Evolutionary conservation across 2,113 vertebrate species (phyloP).

Genomic region (Smithornis capensis): DNA sequence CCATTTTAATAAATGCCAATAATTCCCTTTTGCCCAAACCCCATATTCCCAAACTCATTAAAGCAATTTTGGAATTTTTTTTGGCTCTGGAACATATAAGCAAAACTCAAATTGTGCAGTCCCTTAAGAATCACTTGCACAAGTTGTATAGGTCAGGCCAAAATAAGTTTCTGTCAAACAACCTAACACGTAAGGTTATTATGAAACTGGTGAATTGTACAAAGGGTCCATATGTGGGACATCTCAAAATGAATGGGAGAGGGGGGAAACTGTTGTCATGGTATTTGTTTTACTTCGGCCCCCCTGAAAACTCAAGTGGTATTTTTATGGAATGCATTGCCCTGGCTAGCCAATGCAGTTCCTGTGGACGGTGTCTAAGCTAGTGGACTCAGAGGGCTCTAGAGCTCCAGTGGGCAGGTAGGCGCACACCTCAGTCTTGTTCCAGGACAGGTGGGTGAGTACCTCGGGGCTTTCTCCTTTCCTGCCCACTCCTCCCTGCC

Average conservation of each 20-base stretch:
- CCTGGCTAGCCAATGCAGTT: background rate
- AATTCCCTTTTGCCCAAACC: slow-evolving; percentile 61
- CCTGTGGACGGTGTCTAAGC: background rate
- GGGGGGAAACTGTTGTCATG: background rate
- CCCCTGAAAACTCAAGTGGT: background rate
- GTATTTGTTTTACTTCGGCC: background rate
- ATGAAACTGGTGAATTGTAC: slow-evolving; percentile 53
- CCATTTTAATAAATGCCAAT: slow-evolving; percentile 75
- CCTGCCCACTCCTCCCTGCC: background rate
- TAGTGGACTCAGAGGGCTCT: background rate
- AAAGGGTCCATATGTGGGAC: background rate
- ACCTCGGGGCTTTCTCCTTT: background rate
- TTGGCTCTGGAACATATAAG: slow-evolving; percentile 57
- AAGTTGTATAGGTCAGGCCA: slow-evolving; percentile 65
- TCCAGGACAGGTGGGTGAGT: background rate
- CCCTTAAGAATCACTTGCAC: slow-evolving; percentile 59
- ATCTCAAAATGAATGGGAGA: background rate
- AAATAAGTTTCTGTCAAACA: slow-evolving; percentile 75
- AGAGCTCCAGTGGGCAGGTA: accelerated
- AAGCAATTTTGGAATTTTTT: slow-evolving; percentile 64
- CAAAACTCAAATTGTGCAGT: slow-evolving; percentile 54
- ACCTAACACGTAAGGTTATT: slow-evolving; percentile 76
- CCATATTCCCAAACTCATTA: slow-evolving; percentile 72
- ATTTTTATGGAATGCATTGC: background rate
- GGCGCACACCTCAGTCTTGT: background rate